Conservation (phyloP, 2,113 vertebrate species). For the Indicator indicator region DNA sequence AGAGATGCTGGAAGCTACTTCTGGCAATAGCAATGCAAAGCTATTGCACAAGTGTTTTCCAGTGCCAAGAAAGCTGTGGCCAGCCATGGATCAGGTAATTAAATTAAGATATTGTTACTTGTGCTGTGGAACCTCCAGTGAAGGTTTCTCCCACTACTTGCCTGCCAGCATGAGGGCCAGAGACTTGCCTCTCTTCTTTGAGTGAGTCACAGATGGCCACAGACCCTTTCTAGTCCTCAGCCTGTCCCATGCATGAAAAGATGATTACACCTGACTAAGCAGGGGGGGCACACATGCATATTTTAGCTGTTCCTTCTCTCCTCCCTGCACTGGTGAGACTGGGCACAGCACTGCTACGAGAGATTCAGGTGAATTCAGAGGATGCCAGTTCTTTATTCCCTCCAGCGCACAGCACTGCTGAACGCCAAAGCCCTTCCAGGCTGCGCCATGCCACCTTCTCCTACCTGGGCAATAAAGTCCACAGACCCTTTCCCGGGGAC, state of each 20-base stretch:
- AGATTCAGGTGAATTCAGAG: background rate
- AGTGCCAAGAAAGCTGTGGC: background rate
- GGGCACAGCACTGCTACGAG: rapidly evolving
- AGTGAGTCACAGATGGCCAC: background rate
- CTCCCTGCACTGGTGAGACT: rapidly evolving
- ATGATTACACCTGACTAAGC: background rate
- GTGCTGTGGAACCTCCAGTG: background rate
- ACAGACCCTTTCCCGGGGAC: background rate
- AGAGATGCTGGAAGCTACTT: background rate
- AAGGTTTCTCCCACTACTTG: background rate
- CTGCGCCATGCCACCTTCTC: background rate
- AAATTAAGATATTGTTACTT: background rate
- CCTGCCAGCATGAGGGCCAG: background rate
- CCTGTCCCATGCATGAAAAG: background rate
- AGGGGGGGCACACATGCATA: rapidly evolving
- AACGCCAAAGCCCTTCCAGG: background rate
- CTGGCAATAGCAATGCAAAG: rapidly evolving
- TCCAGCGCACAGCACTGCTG: background rate
- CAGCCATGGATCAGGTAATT: background rate
- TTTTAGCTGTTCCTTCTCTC: background rate
- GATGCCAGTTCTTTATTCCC: rapidly evolving
- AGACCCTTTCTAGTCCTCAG: background rate
- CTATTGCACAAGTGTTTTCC: background rate
- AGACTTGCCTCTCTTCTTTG: background rate
- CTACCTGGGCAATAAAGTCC: background rate